These are phyloP conservation scores for Aspidiotus destructor DNA, from an alignment of 2,888 invertebrate genomes.

Conservation along the genomic window DNA sequence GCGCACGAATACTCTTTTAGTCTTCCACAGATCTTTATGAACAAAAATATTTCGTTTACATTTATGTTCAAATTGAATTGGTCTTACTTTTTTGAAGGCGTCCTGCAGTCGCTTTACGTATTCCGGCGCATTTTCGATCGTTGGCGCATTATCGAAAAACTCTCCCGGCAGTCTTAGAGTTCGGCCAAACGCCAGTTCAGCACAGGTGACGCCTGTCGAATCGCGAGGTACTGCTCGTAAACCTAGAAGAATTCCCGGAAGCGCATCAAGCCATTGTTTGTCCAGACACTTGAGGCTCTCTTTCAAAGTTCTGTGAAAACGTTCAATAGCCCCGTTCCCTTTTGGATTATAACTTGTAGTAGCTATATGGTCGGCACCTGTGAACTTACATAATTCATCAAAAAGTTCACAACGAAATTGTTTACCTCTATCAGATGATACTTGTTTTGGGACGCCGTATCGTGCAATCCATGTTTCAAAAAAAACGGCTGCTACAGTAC, in stretches of 20 bases:
- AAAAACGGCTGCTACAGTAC: not conserved
- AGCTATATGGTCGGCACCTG: not conserved
- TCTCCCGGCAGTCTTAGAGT: not conserved
- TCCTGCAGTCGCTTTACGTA: not conserved
- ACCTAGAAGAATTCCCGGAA: constrained; percentile 23
- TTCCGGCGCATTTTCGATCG: not conserved
- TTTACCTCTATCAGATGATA: constrained; percentile 41
- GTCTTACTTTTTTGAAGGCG: not conserved
- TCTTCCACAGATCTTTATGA: not conserved
- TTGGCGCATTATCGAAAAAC: not conserved
- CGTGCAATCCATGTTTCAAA: constrained; percentile 41
- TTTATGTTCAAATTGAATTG: not conserved
- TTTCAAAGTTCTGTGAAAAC: constrained; percentile 29
- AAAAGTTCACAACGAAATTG: constrained; percentile 41
- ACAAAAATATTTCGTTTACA: constrained; percentile 7
- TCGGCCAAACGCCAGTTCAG: constrained; percentile 5
- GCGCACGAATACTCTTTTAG: not conserved
- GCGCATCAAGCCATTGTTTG: not conserved
- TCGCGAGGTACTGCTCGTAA: constrained; percentile 17
- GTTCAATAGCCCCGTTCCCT: constrained; percentile 29
- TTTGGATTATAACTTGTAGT: constrained; percentile 27
- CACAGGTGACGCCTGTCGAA: not conserved
- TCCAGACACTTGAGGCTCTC: constrained; percentile 23
- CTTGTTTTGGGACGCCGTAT: constrained; percentile 41
- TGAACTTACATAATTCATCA: constrained; percentile 6